phyloP scores from a whole-genome alignment of 2,113 vertebrate genomes.

The Cynoglossus semilaevis region DNA sequence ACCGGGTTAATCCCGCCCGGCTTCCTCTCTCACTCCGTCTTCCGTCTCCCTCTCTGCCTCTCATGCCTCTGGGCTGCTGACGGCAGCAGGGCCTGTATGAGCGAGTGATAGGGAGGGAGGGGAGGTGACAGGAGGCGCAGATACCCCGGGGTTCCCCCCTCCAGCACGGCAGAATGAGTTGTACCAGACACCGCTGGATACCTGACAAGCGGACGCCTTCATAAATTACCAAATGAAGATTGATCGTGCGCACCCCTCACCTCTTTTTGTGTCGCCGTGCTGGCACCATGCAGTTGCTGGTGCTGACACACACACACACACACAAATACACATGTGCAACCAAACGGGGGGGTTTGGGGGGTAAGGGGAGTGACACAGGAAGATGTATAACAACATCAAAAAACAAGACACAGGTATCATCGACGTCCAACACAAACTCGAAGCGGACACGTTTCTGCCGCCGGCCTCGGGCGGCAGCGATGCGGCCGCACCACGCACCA shows the following conservation, averaged over 20 bases:
- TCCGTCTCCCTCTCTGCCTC: conserved; percentile 43
- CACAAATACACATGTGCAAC: conserved; percentile 7
- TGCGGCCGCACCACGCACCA: conserved; percentile 37
- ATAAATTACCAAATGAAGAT: conserved; percentile 81
- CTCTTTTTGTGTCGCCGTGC: conserved; percentile 54
- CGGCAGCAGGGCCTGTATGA: conserved; percentile 65
- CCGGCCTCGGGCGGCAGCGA: conserved; percentile 36
- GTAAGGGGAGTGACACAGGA: conserved; percentile 13
- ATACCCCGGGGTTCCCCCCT: conserved; percentile 71
- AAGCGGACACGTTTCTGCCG: conserved; percentile 37
- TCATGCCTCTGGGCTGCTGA: conserved; percentile 73
- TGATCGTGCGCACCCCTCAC: conserved; percentile 65
- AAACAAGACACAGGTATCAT: conserved; percentile 17
- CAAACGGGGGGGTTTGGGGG: no score
- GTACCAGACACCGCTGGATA: conserved; percentile 74
- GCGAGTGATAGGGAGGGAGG: conserved; percentile 53
- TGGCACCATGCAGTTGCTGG: conserved; percentile 13
- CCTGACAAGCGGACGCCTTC: conserved; percentile 76
- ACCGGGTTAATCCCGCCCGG: conserved; percentile 72
- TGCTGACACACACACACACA: conserved; percentile 4
- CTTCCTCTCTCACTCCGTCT: conserved; percentile 48
- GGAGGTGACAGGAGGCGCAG: conserved; percentile 73
- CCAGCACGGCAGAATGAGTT: conserved; percentile 73
- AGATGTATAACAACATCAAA: conserved; percentile 19
- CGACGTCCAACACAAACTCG: conserved; percentile 15